A percentile compares a stretch with the other conserved stretches of the same genome.
phyloP scores from a whole-genome alignment of 2,113 vertebrate species.

The Neolamprologus sp. region DNA sequence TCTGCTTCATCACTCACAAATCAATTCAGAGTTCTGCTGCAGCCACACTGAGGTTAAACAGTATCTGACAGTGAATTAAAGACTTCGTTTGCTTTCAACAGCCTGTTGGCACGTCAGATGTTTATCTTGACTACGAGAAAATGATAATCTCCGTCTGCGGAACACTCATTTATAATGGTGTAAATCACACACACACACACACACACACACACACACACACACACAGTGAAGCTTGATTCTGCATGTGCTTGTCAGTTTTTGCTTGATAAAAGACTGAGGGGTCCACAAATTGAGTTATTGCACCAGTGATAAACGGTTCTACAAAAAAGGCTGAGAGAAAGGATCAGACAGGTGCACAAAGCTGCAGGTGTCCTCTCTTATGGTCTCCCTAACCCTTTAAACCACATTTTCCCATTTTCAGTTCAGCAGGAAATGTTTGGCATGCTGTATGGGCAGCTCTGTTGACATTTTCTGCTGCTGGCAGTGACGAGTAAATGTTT shows the following conservation, averaged over 20 bases:
- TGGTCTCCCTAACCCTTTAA: background rate
- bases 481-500: background rate
- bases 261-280: background rate
- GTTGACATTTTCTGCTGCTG: background rate
- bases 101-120: background rate
- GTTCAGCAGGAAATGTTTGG: background rate
- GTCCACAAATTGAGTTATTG: background rate
- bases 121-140: background rate
- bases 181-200: accelerated
- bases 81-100: background rate
- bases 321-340: background rate
- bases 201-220: background rate
- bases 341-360: background rate
- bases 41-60: background rate
- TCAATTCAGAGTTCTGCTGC: background rate
- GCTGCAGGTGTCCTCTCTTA: background rate
- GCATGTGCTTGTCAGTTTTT: background rate
- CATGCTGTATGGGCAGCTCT: background rate
- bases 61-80: background rate
- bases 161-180: background rate
- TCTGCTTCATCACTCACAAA: background rate
- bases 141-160: background rate
- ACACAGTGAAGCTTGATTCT: background rate
- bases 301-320: background rate
- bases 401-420: background rate